Percentiles rank a stretch among this genome's conserved stretches.
phyloP scores from a whole-genome alignment of 1,140 invertebrate genomes.

The Bombus breviceps region DNA sequence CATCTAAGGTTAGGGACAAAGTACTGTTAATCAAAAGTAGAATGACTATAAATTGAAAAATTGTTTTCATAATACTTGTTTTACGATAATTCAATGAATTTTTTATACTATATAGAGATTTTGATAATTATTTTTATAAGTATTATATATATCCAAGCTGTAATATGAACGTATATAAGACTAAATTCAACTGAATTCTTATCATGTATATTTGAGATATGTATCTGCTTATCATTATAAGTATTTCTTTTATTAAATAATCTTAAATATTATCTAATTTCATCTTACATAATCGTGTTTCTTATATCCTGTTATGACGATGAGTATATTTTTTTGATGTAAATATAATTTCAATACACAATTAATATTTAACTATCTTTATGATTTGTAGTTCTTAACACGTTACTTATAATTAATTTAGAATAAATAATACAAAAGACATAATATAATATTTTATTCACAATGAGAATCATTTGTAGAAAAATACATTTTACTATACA shows the following conservation, averaged over 20 bases:
- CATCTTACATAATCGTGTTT: neutral
- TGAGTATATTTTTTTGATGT: neutral
- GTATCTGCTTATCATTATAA: neutral
- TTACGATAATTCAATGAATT: neutral
- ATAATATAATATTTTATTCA: constrained; percentile 48
- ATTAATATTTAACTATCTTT: neutral
- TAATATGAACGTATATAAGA: neutral
- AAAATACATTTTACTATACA: constrained; percentile 49
- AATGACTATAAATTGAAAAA: constrained; percentile 4
- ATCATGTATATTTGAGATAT: neutral
- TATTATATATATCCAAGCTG: neutral
- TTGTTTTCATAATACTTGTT: constrained; percentile 9
- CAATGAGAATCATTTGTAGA: constrained; percentile 34
- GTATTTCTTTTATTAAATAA: neutral
- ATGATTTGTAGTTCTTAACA: neutral
- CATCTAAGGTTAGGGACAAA: constrained; percentile 63
- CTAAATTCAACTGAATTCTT: constrained; percentile 8
- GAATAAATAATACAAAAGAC: neutral
- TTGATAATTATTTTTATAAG: constrained; percentile 2
- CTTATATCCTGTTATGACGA: neutral
- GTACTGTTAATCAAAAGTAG: constrained; percentile 18
- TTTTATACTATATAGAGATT: neutral
- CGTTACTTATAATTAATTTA: neutral
- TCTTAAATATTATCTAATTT: neutral
- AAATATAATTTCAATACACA: neutral